A percentile compares a stretch with the other conserved stretches of the same genome.
These are phyloP conservation scores for Oreochromis aureus DNA, from an alignment of 2,113 vertebrate genomes.

Conservation along the genomic window DNA sequence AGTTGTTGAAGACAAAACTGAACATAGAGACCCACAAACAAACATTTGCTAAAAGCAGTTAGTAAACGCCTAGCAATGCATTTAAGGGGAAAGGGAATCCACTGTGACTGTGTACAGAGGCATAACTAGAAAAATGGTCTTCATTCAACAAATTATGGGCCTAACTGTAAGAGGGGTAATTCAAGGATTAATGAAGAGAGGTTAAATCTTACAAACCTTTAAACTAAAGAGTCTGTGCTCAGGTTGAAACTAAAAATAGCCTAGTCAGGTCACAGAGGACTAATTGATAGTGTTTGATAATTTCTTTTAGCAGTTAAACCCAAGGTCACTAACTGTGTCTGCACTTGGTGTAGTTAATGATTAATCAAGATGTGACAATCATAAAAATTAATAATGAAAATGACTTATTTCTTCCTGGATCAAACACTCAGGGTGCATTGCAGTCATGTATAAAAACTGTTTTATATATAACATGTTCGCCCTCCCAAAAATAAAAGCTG, in stretches of 20 bases:
- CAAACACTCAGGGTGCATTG: not conserved
- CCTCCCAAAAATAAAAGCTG: not conserved
- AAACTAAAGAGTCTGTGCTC: not conserved
- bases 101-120: not conserved
- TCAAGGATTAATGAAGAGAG: not conserved
- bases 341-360: not conserved
- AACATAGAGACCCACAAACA: not conserved
- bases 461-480: fast-evolving
- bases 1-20: not conserved
- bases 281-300: not conserved
- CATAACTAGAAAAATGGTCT: not conserved
- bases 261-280: not conserved
- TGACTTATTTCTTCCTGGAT: not conserved
- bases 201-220: not conserved
- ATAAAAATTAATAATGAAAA: not conserved
- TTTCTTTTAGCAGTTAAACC: not conserved
- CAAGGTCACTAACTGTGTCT: not conserved
- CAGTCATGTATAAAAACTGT: not conserved
- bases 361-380: not conserved
- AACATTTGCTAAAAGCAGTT: not conserved
- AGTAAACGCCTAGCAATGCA: not conserved
- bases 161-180: not conserved
- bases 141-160: not conserved
- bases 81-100: not conserved
- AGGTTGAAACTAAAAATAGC: not conserved